These are phyloP conservation scores for Sebastes nivosus DNA, from an alignment of 2,797 vertebrate species.

Conservation along the genomic window DNA sequence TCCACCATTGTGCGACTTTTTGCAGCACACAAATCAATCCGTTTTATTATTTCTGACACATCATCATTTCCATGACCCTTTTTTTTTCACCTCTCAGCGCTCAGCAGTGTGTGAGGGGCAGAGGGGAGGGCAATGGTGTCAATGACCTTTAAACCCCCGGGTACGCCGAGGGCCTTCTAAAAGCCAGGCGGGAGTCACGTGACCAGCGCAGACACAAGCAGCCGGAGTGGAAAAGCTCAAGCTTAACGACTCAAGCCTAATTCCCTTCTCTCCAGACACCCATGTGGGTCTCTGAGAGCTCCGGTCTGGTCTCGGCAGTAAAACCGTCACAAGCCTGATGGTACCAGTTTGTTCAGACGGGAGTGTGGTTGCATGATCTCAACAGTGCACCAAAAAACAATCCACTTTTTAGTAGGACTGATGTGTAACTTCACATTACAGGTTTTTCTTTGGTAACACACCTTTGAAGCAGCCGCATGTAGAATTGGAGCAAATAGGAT, in stretches of 20 bases:
- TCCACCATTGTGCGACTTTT: slow-evolving; percentile 44
- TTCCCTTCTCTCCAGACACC: slow-evolving; percentile 36
- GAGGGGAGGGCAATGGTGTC: slow-evolving; percentile 35
- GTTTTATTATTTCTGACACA: slow-evolving; percentile 69
- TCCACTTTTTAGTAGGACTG: neutral
- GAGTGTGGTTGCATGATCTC: neutral
- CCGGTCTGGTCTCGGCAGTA: slow-evolving; percentile 16
- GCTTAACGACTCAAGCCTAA: slow-evolving; percentile 45
- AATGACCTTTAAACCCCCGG: slow-evolving; percentile 64
- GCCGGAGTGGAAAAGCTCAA: slow-evolving; percentile 45
- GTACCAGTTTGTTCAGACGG: neutral
- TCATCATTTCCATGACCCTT: slow-evolving; percentile 59
- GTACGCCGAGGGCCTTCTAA: slow-evolving; percentile 27
- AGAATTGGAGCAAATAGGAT: no score
- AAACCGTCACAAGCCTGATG: slow-evolving; percentile 1
- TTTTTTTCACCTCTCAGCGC: slow-evolving; percentile 37
- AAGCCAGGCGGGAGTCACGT: slow-evolving; percentile 45
- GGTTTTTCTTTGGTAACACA: neutral
- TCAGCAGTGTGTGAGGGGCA: slow-evolving; percentile 36
- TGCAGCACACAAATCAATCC: slow-evolving; percentile 65
- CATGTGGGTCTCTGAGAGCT: slow-evolving; percentile 22
- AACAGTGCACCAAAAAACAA: neutral
- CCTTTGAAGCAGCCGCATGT: neutral
- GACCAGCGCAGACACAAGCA: slow-evolving; percentile 39
- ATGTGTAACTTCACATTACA: neutral